Percentiles rank a stretch among this genome's conserved stretches.
These are phyloP conservation scores for Brachyrhaphis roseni DNA, from an alignment of 2,797 vertebrate genomes.

Conservation along the genomic window DNA sequence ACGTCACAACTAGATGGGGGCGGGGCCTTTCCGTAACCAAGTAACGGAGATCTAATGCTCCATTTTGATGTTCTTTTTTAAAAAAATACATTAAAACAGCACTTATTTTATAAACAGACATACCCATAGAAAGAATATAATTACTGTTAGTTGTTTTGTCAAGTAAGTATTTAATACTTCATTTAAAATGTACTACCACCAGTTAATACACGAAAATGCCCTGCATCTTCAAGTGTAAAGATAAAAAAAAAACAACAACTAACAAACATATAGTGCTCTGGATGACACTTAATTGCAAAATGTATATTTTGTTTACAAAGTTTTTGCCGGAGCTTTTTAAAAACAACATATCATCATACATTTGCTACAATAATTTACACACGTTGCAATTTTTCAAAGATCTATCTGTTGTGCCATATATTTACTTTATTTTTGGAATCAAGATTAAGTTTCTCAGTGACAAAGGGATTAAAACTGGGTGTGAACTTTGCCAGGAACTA, in stretches of 20 bases:
- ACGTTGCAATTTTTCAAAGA: neutral
- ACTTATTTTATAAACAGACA: neutral
- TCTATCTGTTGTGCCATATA: neutral
- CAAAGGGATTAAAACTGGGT: neutral
- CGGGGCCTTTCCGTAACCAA: neutral
- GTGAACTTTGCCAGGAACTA: neutral
- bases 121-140: neutral
- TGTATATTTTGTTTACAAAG: neutral
- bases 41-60: neutral
- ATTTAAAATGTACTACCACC: neutral
- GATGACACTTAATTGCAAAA: neutral
- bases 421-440: neutral
- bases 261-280: neutral
- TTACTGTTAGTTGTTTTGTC: neutral
- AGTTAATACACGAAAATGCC: neutral
- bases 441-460: neutral
- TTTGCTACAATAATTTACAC: neutral
- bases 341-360: neutral
- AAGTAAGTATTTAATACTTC: neutral
- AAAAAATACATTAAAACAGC: neutral
- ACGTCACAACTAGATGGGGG: conserved; percentile 45
- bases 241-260: too few relatives aligned
- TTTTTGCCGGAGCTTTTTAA: neutral
- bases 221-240: neutral
- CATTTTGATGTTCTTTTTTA: too few relatives aligned